Evolutionary conservation across 2,797 vertebrate genomes (phyloP).

Genomic region (Karalla daura): DNA sequence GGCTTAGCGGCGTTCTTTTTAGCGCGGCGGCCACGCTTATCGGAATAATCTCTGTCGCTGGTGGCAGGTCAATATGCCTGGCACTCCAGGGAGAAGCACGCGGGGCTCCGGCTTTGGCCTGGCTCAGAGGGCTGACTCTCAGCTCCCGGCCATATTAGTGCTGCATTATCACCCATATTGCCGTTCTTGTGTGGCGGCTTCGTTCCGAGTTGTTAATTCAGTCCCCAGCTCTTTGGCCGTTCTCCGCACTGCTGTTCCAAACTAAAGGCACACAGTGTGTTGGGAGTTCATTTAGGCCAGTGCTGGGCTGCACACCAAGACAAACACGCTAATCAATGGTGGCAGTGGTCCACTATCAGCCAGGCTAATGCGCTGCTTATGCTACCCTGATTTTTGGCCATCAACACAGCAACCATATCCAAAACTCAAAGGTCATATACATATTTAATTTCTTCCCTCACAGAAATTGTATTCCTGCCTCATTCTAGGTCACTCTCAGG

Average conservation of each 20-base stretch:
- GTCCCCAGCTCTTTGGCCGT: slow-evolving; percentile 43
- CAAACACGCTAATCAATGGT: slow-evolving; percentile 37
- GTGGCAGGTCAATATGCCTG: slow-evolving; percentile 41
- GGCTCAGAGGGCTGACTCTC: slow-evolving; percentile 3
- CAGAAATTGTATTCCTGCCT: no score
- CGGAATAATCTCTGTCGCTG: slow-evolving; percentile 46
- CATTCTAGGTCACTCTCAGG: no score
- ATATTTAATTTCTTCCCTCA: no score
- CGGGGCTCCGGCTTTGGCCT: not conserved
- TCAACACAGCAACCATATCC: not conserved
- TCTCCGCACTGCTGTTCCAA: slow-evolving; percentile 18
- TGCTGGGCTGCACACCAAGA: slow-evolving; percentile 22
- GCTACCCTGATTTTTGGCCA: slow-evolving; percentile 4
- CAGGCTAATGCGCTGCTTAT: slow-evolving; percentile 17
- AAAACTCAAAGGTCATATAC: no score
- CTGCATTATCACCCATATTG: not conserved
- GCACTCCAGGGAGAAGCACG: slow-evolving; percentile 29
- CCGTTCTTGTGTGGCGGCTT: slow-evolving; percentile 29
- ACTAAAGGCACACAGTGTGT: slow-evolving; percentile 12
- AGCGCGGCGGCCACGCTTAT: slow-evolving; percentile 24
- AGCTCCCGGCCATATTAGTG: not conserved
- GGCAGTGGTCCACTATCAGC: slow-evolving; percentile 21
- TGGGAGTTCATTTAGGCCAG: slow-evolving; percentile 20
- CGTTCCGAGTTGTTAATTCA: slow-evolving; percentile 35
- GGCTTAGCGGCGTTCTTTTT: slow-evolving; percentile 24